These are phyloP conservation scores for Lepus europaeus DNA, from an alignment of 2,113 vertebrate genomes.

Conservation along the genomic window DNA sequence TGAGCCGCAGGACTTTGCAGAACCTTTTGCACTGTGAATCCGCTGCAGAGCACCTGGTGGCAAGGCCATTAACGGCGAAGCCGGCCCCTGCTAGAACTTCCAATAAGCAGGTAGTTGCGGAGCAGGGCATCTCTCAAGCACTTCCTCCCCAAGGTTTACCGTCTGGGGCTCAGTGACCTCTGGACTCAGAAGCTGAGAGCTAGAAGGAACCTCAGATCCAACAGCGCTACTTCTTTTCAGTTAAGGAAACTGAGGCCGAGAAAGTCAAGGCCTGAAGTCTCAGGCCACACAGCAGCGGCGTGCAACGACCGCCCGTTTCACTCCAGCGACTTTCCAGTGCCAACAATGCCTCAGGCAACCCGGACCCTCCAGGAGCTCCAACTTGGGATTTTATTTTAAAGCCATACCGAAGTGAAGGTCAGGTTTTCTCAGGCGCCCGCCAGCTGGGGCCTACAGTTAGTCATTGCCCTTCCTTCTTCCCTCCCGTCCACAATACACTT, in stretches of 20 bases:
- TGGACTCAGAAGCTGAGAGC: background rate
- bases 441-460: background rate
- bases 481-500: background rate
- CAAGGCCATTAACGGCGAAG: background rate
- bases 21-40: background rate
- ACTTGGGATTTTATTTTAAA: conserved; percentile 10
- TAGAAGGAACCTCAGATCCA: background rate
- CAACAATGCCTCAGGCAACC: background rate
- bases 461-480: background rate
- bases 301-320: fast-evolving
- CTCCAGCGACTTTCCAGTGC: background rate
- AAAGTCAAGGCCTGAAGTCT: background rate
- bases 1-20: background rate
- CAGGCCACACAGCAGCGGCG: background rate
- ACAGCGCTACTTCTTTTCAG: background rate
- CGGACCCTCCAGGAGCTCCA: background rate
- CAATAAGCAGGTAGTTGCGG: background rate
- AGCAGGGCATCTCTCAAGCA: background rate
- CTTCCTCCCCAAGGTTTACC: background rate
- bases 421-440: background rate
- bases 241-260: background rate
- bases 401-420: background rate
- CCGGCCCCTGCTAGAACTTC: background rate
- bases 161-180: background rate
- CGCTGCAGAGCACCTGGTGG: background rate